Conservation (phyloP, 2,888 invertebrate species). For the Rapana venosa region DNA sequence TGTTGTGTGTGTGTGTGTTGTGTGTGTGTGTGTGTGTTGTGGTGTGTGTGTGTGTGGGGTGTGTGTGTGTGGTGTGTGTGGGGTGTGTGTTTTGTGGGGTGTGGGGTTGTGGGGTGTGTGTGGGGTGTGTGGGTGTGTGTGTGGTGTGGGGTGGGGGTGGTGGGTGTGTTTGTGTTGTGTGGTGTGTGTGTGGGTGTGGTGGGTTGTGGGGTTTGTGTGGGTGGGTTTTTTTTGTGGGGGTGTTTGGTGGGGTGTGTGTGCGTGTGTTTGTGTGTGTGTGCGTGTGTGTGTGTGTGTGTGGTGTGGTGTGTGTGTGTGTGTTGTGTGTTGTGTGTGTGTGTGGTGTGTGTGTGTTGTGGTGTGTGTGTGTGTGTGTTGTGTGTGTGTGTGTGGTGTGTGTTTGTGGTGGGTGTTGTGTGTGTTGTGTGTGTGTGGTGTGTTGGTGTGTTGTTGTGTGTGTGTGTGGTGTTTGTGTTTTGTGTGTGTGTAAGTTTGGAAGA, state of each 20-base stretch:
- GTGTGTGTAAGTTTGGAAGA: too few species aligned
- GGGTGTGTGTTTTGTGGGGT: background rate
- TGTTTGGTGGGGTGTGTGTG: background rate
- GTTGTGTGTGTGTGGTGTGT: slow-evolving; percentile 24
- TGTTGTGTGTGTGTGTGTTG: slow-evolving; percentile 15
- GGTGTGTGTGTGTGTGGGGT: background rate
- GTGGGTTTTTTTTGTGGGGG: background rate
- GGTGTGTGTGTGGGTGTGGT: background rate
- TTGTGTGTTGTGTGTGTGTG: background rate
- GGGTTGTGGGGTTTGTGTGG: background rate
- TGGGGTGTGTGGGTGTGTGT: slow-evolving; percentile 10
- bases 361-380: background rate
- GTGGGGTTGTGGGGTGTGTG: background rate
- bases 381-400: background rate
- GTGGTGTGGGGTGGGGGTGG: background rate
- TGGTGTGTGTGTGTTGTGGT: background rate
- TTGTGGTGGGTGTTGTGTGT: background rate
- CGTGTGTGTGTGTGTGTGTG: slow-evolving; percentile 15
- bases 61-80: slow-evolving; percentile 5
- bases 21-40: slow-evolving; percentile 21
- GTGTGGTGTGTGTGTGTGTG: too few species aligned
- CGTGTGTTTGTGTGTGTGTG: slow-evolving; percentile 17
- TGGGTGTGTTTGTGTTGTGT: background rate
- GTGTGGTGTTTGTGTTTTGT: background rate
- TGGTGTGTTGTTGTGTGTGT: slow-evolving; percentile 8